Evolutionary conservation across 2,797 vertebrate species (phyloP), one percentile per base, ranked within the genome.

Genomic region (Spatula clypeata): DNA sequence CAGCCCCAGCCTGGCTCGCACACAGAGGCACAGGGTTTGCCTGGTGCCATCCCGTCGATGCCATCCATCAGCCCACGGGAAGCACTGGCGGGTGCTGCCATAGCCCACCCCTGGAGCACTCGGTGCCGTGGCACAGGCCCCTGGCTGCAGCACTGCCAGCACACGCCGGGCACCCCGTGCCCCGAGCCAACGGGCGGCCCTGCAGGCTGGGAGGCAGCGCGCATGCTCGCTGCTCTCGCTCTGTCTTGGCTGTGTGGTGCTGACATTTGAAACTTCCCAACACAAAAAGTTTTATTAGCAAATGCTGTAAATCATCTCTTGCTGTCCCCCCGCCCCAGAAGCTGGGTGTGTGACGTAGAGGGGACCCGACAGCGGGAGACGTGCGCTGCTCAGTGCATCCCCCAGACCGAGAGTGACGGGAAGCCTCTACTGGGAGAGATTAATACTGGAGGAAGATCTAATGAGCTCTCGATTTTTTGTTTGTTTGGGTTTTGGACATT

Each of bases 251-350:
- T 66, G 51, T 1, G 3, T 13, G 0, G 38, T 17, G 81, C 31
- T 95, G 95, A 94, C 93, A 77, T 91, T 26, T 61, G 93, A 85
- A 83, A 96, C 92, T 95, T 96, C 89, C 93, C 14, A 6, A 83
- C 90, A 89, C 62, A 61, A 84, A 66, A 72, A 44, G 47, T 66
- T 95, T 85, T 87, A 83, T 94, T 84, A 89, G 91, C 67, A 86
- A 94, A 31, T 21, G 81, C 74, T 83, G 86, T 83, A 82, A 87
- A 40, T 86, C 21, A 4, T 20, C n/a, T 61, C 44, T 47, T 3
- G 1, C 9, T 2, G 2, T 32, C 49, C 64, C 62, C 44, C 71
- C 3, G 0, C 10, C 29, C 38, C 13, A 0, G 40, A 19, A 79
- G 66, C 74, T 79, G 82, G 55, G 55, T 5, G 20, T 14, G 60